Evolutionary conservation across 2,797 vertebrate species (phyloP), one percentile per base, ranked within the genome.

Genomic region (Hydrocynus forskahlii): DNA sequence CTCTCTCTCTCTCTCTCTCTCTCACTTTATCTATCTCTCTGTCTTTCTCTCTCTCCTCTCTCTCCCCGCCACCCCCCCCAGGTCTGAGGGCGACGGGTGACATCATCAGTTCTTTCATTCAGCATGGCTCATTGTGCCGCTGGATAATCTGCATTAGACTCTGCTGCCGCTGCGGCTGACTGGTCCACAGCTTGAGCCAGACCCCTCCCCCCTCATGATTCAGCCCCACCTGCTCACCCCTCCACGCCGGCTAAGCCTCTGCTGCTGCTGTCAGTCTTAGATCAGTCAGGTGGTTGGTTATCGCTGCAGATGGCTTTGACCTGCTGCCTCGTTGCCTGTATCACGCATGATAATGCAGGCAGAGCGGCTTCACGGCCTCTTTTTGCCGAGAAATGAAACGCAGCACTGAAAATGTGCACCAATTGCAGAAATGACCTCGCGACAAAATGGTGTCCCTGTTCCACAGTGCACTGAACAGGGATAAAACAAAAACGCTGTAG

Each of bases 31-130:
- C 60, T 67, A n/a, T 62, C 75, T 64, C 43, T 52, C 25, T 40
- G 21, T 23, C 40, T 70, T 2, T 57, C 54, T 78, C 68, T 71
- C 21, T 62, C 52, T 40, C 54, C 48, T 48, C 66, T 63, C 21
- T 66, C 75, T 64, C 40, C 77, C 40, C 17, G 10, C n/a, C n/a
- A n/a, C n/a, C n/a, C n/a, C n/a, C 13, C 17, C 52, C 59, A 48
- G 64, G 48, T 62, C 35, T 19, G 29, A 64, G 13, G 48, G 45
- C 70, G 35, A 64, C 9, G 35, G 55, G 64, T 88, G 85, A 88
- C 79, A 69, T 88, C 87, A 87, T 70, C 70, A 72, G 19, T 69
- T 71, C 50, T 55, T 87, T 84, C 78, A 87, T 81, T 88, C 76
- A 89, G 60, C 35, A 45, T 16, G 63, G 78, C 38, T 9, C 45